phyloP scores from a whole-genome alignment of 2,888 invertebrate species.

The Masnerella sp. region DNA sequence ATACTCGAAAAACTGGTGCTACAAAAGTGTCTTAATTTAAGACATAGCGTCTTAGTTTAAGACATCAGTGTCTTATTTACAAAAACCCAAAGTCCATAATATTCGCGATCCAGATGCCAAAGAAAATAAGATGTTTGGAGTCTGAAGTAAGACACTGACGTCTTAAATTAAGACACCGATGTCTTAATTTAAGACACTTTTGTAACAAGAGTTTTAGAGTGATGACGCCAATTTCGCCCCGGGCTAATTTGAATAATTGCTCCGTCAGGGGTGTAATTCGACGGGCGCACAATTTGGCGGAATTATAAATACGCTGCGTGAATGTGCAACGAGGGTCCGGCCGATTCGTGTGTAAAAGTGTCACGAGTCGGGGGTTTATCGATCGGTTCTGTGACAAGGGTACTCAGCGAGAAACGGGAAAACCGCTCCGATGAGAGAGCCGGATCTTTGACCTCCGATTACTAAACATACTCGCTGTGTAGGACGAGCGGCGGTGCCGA shows the following conservation, averaged over 20 bases:
- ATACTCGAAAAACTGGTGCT: too few species aligned
- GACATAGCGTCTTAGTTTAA: too few species aligned
- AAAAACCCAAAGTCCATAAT: too few species aligned
- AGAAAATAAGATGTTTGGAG: too few species aligned
- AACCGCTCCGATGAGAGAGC: slow-evolving; percentile 53
- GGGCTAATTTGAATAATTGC: slow-evolving; percentile 57
- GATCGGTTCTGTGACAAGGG: slow-evolving; percentile 60
- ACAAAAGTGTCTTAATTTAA: slow-evolving; percentile 7
- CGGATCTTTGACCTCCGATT: slow-evolving; percentile 60
- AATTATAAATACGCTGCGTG: slow-evolving; percentile 60
- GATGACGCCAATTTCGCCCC: too few species aligned
- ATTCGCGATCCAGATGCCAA: too few species aligned
- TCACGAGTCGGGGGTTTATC: slow-evolving; percentile 59
- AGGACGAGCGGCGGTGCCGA: too few species aligned
- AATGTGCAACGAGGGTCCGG: slow-evolving; percentile 56
- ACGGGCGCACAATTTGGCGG: slow-evolving; percentile 54
- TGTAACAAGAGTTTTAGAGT: too few species aligned
- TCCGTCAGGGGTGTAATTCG: slow-evolving; percentile 52
- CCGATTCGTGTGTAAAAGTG: slow-evolving; percentile 61
- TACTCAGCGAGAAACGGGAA: slow-evolving; percentile 61
- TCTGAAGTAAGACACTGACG: too few species aligned
- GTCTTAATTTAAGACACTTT: too few species aligned
- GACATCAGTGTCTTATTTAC: too few species aligned
- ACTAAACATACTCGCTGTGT: slow-evolving; percentile 51
- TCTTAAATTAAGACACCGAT: too few species aligned